Evolutionary conservation across 2,888 invertebrate genomes (phyloP), one percentile per base, ranked within the genome.

Genomic region (Pemphredon lugubris): DNA sequence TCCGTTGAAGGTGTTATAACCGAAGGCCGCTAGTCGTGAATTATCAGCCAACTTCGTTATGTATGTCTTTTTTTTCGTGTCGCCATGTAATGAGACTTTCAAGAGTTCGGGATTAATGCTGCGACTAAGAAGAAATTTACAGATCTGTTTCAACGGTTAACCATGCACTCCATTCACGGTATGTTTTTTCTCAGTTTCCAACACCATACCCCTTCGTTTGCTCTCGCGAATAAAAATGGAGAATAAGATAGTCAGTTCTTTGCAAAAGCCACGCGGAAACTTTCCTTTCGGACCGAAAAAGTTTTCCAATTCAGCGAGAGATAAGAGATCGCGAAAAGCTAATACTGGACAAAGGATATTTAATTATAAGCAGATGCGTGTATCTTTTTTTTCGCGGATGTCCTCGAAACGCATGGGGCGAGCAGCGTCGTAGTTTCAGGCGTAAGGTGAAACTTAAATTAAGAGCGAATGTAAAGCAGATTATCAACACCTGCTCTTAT

Each of bases 21-120:
- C n/a, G n/a, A n/a, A n/a, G n/a, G n/a, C n/a, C n/a, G n/a, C n/a
- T n/a, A n/a, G n/a, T n/a, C n/a, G n/a, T n/a, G n/a, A n/a, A n/a
- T n/a, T n/a, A n/a, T n/a, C n/a, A n/a, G n/a, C n/a, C n/a, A n/a
- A n/a, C n/a, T n/a, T n/a, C n/a, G n/a, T n/a, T n/a, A n/a, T n/a
- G n/a, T n/a, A n/a, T n/a, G n/a, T n/a, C n/a, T n/a, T n/a, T n/a
- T n/a, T n/a, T n/a, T n/a, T n/a, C 39, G 32, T n/a, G n/a, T n/a
- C 34, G n/a, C 30, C 45, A 50, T 21, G 44, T 30, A 51, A 66
- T 51, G 45, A 68, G 67, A 57, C 50, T 51, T 57, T 32, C 13
- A 14, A 5, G 13, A 2, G 45, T 48, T 9, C 20, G 23, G 32
- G 44, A 44, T 58, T 44, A 64, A 64, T 14, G 20, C 32, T 53